phyloP scores from a whole-genome alignment of 2,797 vertebrate genomes.

The Gymnoscopelus braueri region DNA sequence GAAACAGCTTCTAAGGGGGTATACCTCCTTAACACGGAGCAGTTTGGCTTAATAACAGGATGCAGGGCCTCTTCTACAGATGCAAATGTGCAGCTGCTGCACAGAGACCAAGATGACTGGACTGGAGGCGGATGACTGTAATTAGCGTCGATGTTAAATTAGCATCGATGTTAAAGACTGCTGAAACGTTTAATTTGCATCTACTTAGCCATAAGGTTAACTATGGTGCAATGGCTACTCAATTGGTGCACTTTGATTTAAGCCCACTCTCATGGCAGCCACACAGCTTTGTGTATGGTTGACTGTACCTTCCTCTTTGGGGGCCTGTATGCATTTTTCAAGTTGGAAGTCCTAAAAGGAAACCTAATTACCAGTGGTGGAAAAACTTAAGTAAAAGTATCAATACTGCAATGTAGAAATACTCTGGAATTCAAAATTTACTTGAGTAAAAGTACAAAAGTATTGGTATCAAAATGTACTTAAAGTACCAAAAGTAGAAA shows the following conservation, averaged over 20 bases:
- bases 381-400: too few relatives aligned
- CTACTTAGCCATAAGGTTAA: conserved; percentile 5
- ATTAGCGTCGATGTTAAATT: conserved; percentile 39
- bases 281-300: too few relatives aligned
- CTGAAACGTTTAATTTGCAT: conserved; percentile 25
- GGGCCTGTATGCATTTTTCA: too few relatives aligned
- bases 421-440: too few relatives aligned
- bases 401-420: too few relatives aligned
- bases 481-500: too few relatives aligned
- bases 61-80: conserved; percentile 55
- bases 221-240: conserved; percentile 3
- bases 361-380: too few relatives aligned
- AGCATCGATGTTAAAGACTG: conserved; percentile 24
- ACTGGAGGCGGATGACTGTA: conserved; percentile 63
- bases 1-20: conserved; percentile 15
- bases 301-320: too few relatives aligned
- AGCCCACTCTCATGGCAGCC: too few relatives aligned
- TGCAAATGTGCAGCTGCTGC: conserved; percentile 72
- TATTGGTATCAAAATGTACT: too few relatives aligned
- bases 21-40: conserved; percentile 41
- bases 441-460: too few relatives aligned
- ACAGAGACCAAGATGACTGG: conserved; percentile 52
- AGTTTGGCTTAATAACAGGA: conserved; percentile 75
- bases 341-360: too few relatives aligned
- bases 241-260: not conserved